Conservation (phyloP, 2,113 vertebrate genomes). For the Stegastes partitus region DNA sequence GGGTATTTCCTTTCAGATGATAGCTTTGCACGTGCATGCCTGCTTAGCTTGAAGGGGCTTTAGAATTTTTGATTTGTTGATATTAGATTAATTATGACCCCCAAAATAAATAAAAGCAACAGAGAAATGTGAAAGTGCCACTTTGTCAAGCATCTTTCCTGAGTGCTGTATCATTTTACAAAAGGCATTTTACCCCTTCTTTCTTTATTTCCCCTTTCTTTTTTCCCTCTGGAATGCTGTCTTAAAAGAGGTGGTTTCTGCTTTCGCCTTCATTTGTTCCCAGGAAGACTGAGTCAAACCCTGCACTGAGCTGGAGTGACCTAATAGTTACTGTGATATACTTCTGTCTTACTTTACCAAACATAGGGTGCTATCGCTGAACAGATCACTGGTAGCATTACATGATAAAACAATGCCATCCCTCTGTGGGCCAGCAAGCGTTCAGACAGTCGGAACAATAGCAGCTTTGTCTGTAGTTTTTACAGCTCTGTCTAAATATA, state of each 20-base stretch:
- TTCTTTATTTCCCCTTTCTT: slow-evolving; percentile 42
- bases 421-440: slow-evolving; percentile 73
- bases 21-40: not conserved
- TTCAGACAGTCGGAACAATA: slow-evolving; percentile 76
- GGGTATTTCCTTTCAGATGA: slow-evolving; percentile 45
- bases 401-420: slow-evolving; percentile 83
- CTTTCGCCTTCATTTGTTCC: slow-evolving; percentile 65
- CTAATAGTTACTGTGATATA: slow-evolving; percentile 75
- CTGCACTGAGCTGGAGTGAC: slow-evolving; percentile 66
- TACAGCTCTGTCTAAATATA: slow-evolving; percentile 50
- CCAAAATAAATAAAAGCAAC: slow-evolving; percentile 7
- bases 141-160: slow-evolving; percentile 49
- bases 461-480: slow-evolving; percentile 70
- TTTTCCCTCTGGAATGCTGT: slow-evolving; percentile 63
- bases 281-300: slow-evolving; percentile 57
- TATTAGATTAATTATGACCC: slow-evolving; percentile 1
- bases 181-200: slow-evolving; percentile 33
- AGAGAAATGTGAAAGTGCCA: slow-evolving; percentile 47
- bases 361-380: slow-evolving; percentile 77
- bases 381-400: slow-evolving; percentile 81
- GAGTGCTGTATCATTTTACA: slow-evolving; percentile 62
- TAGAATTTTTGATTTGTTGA: not conserved
- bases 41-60: not conserved
- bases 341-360: slow-evolving; percentile 80
- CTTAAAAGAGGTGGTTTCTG: slow-evolving; percentile 69